Base-by-base conservation (phyloP, 2,888 invertebrate genomes). In the Lasioglossum morio region DNA sequence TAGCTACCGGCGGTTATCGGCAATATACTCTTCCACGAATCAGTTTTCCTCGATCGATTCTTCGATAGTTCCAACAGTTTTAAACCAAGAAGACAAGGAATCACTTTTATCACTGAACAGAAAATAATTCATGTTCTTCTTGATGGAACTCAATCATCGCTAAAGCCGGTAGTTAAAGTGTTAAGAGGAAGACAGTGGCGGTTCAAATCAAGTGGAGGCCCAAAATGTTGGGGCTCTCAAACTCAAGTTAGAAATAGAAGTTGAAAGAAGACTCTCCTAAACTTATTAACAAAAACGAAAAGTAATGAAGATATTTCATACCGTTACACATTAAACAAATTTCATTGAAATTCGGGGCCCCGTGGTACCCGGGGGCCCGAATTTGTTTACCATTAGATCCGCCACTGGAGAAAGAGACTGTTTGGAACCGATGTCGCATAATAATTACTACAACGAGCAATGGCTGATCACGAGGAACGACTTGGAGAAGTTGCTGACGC, bases 381-480 rank as follows among this genome's bases (percentile, higher is more conserved):
- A n/a, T n/a, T n/a, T n/a, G n/a, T n/a, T n/a, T n/a, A n/a, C n/a
- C n/a, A n/a, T n/a, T n/a, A n/a, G n/a, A n/a, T n/a, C n/a, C n/a
- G n/a, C n/a, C n/a, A n/a, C n/a, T n/a, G 2, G 30, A 34, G 30
- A 34, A 23, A 30, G 0, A 30, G 48, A 16, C 23, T 46, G 40
- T 4, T n/a, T 48, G 16, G 40, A 43, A 53, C 12, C 46, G 23
- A 94, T 94, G 94, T 93, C 94, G 19, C 73, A 88, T 72, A 48
- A 76, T 73, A 48, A 76, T 73, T 92, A 91, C 85, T 93, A 92
- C 72, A 84, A 88, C 16, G 88, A 93, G 81, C 66, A 93, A 91
- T 94, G 94, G 94, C 88, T 93, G 7, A 78, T 90, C 14, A 83
- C 92, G 63, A 90, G 88, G 75, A 86, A 88, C 46, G 93, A 94